Evolutionary conservation across 2,888 invertebrate species (phyloP), one percentile per base, ranked within the genome.

Genomic region (Alsophila aescularia): DNA sequence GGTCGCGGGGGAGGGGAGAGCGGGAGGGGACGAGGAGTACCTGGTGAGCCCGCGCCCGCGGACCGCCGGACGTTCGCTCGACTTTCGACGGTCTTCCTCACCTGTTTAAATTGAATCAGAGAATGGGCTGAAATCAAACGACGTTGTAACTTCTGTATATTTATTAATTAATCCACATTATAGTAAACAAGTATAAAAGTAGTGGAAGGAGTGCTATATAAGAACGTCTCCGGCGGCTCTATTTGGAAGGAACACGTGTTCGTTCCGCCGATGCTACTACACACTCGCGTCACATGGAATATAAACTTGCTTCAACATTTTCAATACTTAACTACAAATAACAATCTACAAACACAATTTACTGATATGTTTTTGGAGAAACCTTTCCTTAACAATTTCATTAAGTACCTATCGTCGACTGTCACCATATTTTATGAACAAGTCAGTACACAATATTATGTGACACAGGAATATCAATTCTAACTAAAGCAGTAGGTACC

Each of bases 101-200:
- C 52, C 62, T 60, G 54, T 42, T 12, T 16, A 18, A 55, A 50
- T 52, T 66, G 66, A 52, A 51, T 64, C 63, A 65, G 31, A 59
- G 55, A 52, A 49, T 59, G 74, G 75, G 66, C 67, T 69, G 70
- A 83, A 83, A 84, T 83, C 65, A 84, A 84, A 84, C 82, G 62
- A 83, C 53, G 45, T 42, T 69, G 65, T 69, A 76, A 80, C 75
- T 74, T 71, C 72, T 78, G 69, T 79, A 77, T 68, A 75, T 82
- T 81, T 81, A 81, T 79, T 81, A 57, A 60, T 57, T 45, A 41
- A 54, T 50, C 44, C 55, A 62, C 43, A 39, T 18, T 34, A 48
- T 44, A 52, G 52, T 51, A 59, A 52, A 62, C 55, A 24, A 41
- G 34, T 61, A 57, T 44, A 58, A 57, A 49, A 49, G 27, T 52